These are phyloP conservation scores for Brachionus paranguensis DNA, from an alignment of 1,140 invertebrate species.

Conservation along the genomic window DNA sequence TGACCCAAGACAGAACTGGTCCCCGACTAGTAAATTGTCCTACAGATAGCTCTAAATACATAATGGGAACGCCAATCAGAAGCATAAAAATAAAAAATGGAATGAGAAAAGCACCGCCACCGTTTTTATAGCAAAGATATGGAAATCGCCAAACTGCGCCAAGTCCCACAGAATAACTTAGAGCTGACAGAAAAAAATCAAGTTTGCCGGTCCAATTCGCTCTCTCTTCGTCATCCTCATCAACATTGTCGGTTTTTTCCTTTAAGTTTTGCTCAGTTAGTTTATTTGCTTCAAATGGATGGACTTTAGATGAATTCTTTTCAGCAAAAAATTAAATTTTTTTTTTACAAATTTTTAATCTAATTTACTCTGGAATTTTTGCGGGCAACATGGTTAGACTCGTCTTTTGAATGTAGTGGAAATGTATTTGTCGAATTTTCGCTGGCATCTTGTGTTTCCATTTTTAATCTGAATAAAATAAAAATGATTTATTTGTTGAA, in stretches of 20 bases:
- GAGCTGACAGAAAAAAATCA: conserved; percentile 56
- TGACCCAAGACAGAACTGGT: conserved; percentile 52
- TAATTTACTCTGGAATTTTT: not conserved
- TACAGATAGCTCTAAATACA: conserved; percentile 57
- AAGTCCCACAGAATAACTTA: conserved; percentile 57
- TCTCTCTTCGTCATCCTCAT: conserved; percentile 52
- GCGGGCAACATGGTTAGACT: not conserved
- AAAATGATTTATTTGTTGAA: too few species aligned
- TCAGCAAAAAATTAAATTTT: not conserved
- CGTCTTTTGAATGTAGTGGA: not conserved
- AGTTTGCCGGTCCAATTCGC: conserved; percentile 60
- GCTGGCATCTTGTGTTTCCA: not conserved
- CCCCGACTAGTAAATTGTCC: conserved; percentile 56
- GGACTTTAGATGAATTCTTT: not conserved
- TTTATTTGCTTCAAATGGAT: not conserved
- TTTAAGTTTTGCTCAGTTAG: not conserved
- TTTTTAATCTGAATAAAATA: not conserved
- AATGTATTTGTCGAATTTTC: not conserved
- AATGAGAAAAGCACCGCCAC: conserved; percentile 59
- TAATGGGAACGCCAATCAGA: conserved; percentile 60
- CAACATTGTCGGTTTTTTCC: not conserved
- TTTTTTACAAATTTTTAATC: not conserved
- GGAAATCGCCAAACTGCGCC: conserved; percentile 58
- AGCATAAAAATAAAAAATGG: conserved; percentile 61
- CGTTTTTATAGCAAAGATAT: conserved; percentile 57